A percentile compares a stretch with the other conserved stretches of the same genome.
Evolutionary conservation across 2,797 vertebrate species (phyloP).

Genomic region (Gobio occitaniae): DNA sequence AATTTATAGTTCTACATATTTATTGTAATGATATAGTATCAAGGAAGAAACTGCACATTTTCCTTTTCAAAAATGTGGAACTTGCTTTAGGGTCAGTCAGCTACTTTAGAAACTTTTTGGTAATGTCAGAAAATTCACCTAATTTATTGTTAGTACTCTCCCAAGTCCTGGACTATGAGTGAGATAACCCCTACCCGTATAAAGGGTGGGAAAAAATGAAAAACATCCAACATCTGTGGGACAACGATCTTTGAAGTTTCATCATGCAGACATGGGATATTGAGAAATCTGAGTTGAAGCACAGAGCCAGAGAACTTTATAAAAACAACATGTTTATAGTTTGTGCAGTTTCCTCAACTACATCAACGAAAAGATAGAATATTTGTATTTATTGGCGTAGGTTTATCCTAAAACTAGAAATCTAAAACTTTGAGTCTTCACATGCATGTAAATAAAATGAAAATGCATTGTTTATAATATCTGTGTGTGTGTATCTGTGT

Average conservation of each 20-base stretch:
- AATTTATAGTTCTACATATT: not conserved
- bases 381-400: conserved; percentile 38
- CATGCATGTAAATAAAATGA: not conserved
- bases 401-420: not conserved
- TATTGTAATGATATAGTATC: not conserved
- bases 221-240: conserved; percentile 24
- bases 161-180: not conserved
- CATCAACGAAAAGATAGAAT: conserved; percentile 36
- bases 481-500: conserved; percentile 18
- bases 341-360: conserved; percentile 37
- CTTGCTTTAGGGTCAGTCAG: not conserved
- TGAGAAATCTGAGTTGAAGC: conserved; percentile 52
- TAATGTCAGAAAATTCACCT: conserved; percentile 3
- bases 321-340: conserved; percentile 56
- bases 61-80: not conserved
- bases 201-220: conserved; percentile 1
- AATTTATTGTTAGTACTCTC: not conserved
- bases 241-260: not conserved
- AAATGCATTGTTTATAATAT: conserved; percentile 3
- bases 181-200: not conserved
- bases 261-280: conserved; percentile 14
- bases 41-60: not conserved
- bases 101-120: not conserved
- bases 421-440: not conserved
- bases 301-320: conserved; percentile 25